These are phyloP conservation scores for Lepas anatifera DNA, from an alignment of 2,888 invertebrate genomes.

Conservation along the genomic window DNA sequence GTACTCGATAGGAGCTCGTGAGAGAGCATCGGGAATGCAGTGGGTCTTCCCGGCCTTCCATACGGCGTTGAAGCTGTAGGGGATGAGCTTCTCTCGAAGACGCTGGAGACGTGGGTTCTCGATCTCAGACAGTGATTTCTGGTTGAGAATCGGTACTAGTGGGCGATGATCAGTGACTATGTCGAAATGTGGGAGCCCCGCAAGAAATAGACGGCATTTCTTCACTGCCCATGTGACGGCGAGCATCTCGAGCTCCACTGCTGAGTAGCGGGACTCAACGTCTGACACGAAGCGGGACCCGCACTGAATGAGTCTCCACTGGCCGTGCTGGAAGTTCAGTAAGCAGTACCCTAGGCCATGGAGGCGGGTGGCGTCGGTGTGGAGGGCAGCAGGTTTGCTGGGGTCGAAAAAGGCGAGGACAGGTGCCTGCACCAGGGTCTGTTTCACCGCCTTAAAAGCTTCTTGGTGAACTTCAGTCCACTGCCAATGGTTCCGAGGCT, in stretches of 20 bases:
- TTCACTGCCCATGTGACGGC: slow-evolving; percentile 14
- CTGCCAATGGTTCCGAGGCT: neutral
- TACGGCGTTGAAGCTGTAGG: slow-evolving; percentile 7
- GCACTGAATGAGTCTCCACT: neutral
- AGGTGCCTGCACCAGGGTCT: neutral
- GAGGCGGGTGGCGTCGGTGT: neutral
- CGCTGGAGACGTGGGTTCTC: slow-evolving; percentile 14
- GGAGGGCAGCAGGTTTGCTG: neutral
- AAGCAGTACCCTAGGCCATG: slow-evolving; percentile 7
- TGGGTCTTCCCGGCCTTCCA: slow-evolving; percentile 12
- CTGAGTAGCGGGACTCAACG: neutral
- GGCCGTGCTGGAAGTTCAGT: slow-evolving; percentile 3
- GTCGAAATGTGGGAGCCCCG: slow-evolving; percentile 13
- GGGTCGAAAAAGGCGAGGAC: neutral
- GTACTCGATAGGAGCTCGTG: too few species aligned
- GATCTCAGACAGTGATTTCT: slow-evolving; percentile 6
- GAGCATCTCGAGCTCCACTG: neutral
- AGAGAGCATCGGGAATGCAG: slow-evolving; percentile 14
- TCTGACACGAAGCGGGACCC: slow-evolving; percentile 9
- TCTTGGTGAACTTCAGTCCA: neutral
- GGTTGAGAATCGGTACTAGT: slow-evolving; percentile 14
- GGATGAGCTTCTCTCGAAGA: slow-evolving; percentile 1
- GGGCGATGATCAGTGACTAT: slow-evolving; percentile 15
- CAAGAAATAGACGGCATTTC: slow-evolving; percentile 15
- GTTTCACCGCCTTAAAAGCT: neutral